A percentile compares a stretch with the other conserved stretches of the same genome.
phyloP scores from a whole-genome alignment of 2,888 invertebrate species.

The Steromphala cineraria region DNA sequence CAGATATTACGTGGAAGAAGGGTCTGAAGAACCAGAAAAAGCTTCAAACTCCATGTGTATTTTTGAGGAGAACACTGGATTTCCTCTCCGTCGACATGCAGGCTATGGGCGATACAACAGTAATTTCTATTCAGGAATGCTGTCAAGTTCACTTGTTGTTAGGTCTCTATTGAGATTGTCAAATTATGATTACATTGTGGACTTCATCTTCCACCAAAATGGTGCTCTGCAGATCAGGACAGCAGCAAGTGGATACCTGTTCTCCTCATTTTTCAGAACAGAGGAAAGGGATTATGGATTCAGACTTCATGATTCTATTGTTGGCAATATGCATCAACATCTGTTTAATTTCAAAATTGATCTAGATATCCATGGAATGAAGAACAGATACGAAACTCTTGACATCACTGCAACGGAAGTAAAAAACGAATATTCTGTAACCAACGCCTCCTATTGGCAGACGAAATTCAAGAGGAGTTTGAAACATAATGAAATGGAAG shows the following conservation, averaged over 20 bases:
- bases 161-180: slow-evolving; percentile 56
- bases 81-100: slow-evolving; percentile 62
- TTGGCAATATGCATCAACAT: slow-evolving; percentile 64
- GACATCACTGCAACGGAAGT: slow-evolving; percentile 50
- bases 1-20: slow-evolving; percentile 32
- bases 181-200: slow-evolving; percentile 69
- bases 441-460: slow-evolving; percentile 39
- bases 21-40: slow-evolving; percentile 15
- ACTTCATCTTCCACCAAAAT: slow-evolving; percentile 67
- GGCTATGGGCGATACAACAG: slow-evolving; percentile 33
- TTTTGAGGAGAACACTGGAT: slow-evolving; percentile 64
- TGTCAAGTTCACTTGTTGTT: slow-evolving; percentile 52
- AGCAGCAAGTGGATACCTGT: slow-evolving; percentile 64
- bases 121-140: slow-evolving; percentile 58
- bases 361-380: slow-evolving; percentile 58
- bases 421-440: slow-evolving; percentile 40
- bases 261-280: slow-evolving; percentile 41
- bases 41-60: slow-evolving; percentile 54
- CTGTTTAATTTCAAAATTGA: slow-evolving; percentile 64
- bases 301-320: slow-evolving; percentile 49
- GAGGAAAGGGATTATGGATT: slow-evolving; percentile 52
- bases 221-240: slow-evolving; percentile 58
- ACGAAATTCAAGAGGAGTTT: slow-evolving; percentile 41
- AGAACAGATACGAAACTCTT: slow-evolving; percentile 65
- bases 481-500: slow-evolving; percentile 53